Evolutionary conservation across 2,113 vertebrate genomes (phyloP).

Genomic region (Tragulus kanchil): DNA sequence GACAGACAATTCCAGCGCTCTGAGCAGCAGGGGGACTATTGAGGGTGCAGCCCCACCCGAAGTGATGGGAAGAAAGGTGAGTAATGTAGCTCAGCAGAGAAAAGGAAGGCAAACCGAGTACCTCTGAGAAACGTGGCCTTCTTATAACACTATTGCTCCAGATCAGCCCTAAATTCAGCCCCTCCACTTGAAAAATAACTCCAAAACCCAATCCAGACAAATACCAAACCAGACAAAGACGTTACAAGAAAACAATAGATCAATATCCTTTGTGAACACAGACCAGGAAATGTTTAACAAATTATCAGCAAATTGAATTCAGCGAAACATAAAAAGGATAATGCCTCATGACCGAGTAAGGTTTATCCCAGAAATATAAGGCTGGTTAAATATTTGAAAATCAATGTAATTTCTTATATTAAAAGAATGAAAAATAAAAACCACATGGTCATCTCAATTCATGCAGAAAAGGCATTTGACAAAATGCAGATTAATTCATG

Average conservation of each 20-base stretch:
- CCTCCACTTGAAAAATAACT: slow-evolving; percentile 61
- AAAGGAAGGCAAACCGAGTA: slow-evolving; percentile 34
- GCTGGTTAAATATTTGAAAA: slow-evolving; percentile 33
- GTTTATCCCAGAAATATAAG: slow-evolving; percentile 2
- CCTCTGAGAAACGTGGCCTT: background rate
- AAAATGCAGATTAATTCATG: slow-evolving; percentile 54
- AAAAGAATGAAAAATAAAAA: slow-evolving; percentile 53
- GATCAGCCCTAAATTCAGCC: background rate
- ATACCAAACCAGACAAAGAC: slow-evolving; percentile 25
- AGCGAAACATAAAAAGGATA: slow-evolving; percentile 34
- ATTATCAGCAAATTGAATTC: slow-evolving; percentile 34
- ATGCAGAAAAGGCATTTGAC: slow-evolving; percentile 32
- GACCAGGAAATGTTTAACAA: background rate
- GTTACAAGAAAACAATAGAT: slow-evolving; percentile 6
- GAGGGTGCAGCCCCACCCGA: slow-evolving; percentile 16
- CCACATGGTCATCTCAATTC: background rate
- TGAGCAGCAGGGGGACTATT: slow-evolving; percentile 26
- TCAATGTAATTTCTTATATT: slow-evolving; percentile 35
- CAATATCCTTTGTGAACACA: background rate
- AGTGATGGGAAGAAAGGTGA: background rate
- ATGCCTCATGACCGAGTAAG: background rate
- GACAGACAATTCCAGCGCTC: slow-evolving; percentile 1
- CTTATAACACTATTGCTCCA: background rate
- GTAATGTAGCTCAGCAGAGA: background rate
- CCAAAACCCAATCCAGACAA: background rate